Evolutionary conservation across 2,797 vertebrate genomes (phyloP), one percentile per base, ranked within the genome.

Genomic region (Anguilla marmorata): DNA sequence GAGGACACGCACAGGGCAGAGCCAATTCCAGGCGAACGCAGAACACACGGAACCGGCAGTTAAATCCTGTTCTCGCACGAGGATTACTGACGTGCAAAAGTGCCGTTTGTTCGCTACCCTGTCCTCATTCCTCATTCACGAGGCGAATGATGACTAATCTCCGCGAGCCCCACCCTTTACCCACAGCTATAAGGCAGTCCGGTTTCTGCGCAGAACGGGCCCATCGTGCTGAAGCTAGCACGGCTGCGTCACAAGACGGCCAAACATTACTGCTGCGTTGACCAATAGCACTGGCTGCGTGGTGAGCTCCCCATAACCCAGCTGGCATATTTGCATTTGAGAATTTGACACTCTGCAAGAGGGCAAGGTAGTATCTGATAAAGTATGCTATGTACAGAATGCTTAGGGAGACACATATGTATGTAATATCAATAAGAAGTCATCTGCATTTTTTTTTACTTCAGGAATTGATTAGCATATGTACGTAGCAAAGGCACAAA

Each of bases 61-160:
- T 48, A 80, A 80, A 80, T 41, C 76, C 45, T 48, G 76, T 50
- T 48, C 76, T 80, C 8, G 76, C 76, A 24, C 41, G 19, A 11
- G 41, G 19, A 80, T 80, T 30, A 21, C 37, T 3, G 56, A 24
- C 8, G 30, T 48, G 30, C 54, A 52, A 45, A 87, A 27, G 48
- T 50, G n/a, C 54, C 7, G n/a, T 14, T 66, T 7, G 7, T 56
- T 1, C n/a, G 19, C 27, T 0, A 3, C 12, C 50, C 1, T n/a
- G 72, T 33, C 54, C 50, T n/a, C 84, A 45, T 87, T 37, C 82
- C 88, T 89, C 85, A 86, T 90, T 83, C 91, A 88, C 94, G 92
- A 94, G 92, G 60, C 90, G 37, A 37, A 37, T 89, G 54, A 94
- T 95, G 95, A 96, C 92, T 96, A 93, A 96, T 27, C 30, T 30